These are phyloP conservation scores for Flabesymbios commensalis DNA, from an alignment of 2,888 invertebrate species.

Conservation along the genomic window DNA sequence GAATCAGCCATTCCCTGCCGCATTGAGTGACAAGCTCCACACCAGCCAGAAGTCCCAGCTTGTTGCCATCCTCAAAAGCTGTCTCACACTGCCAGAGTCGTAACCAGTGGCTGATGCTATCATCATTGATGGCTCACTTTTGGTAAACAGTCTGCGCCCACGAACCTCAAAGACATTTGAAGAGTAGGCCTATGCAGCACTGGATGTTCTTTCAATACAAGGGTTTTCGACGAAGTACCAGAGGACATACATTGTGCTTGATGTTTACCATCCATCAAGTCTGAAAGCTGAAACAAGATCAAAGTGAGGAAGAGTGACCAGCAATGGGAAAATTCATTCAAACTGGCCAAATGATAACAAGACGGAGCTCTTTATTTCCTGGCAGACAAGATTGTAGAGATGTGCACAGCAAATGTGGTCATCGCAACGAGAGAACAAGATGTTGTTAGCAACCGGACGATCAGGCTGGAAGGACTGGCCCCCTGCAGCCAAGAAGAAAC, in stretches of 20 bases:
- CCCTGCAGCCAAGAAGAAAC: slow-evolving; percentile 33
- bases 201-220: slow-evolving; percentile 4
- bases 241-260: slow-evolving; percentile 27
- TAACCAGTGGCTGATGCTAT: slow-evolving; percentile 17
- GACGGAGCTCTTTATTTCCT: slow-evolving; percentile 28
- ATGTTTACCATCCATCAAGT: slow-evolving; percentile 10
- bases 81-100: slow-evolving; percentile 12
- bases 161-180: slow-evolving; percentile 20
- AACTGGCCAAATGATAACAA: slow-evolving; percentile 1
- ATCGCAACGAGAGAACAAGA: slow-evolving; percentile 25
- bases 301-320: not conserved
- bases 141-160: slow-evolving; percentile 18
- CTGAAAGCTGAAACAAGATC: slow-evolving; percentile 2
- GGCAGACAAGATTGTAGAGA: slow-evolving; percentile 22
- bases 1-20: slow-evolving; percentile 28
- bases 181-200: slow-evolving; percentile 20
- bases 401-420: slow-evolving; percentile 12
- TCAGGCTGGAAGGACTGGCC: slow-evolving; percentile 6
- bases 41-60: slow-evolving; percentile 27
- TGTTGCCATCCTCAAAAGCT: slow-evolving; percentile 14
- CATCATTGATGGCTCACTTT: slow-evolving; percentile 21
- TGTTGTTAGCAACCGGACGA: slow-evolving; percentile 15
- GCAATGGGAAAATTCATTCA: not conserved
- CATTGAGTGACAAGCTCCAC: slow-evolving; percentile 27
- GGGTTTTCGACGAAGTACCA: slow-evolving; percentile 13